phyloP scores from a whole-genome alignment of 2,113 vertebrate species.

The Ctenodactylus gundi region DNA sequence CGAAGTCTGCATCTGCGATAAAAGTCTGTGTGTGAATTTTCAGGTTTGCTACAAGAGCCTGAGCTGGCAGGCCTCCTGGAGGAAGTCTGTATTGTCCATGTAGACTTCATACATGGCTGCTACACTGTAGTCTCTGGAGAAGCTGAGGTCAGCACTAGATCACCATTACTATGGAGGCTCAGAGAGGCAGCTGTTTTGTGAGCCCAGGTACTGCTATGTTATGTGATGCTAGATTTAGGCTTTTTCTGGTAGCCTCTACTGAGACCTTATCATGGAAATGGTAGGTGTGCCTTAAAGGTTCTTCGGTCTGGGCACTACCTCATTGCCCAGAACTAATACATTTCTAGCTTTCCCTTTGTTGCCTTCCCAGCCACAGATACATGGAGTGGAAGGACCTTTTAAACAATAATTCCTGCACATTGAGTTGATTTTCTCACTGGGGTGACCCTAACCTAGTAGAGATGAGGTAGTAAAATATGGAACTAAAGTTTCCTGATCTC shows the following conservation, averaged over 20 bases:
- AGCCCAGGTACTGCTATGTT: background rate
- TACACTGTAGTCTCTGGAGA: background rate
- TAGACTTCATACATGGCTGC: rapidly evolving
- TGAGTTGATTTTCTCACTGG: background rate
- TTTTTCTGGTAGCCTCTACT: background rate
- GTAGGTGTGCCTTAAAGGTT: background rate
- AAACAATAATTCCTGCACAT: background rate
- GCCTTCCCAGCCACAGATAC: rapidly evolving
- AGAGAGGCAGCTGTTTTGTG: background rate
- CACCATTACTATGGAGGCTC: rapidly evolving
- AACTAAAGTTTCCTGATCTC: background rate
- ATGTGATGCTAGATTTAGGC: rapidly evolving
- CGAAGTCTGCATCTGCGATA: background rate
- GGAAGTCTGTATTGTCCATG: background rate
- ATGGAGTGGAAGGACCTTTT: background rate
- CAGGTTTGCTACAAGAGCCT: too few relatives aligned
- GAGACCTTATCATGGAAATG: background rate
- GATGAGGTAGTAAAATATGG: background rate
- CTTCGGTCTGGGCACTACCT: background rate
- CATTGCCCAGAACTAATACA: background rate
- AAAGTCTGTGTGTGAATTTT: background rate
- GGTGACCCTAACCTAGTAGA: background rate
- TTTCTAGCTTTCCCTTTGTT: rapidly evolving
- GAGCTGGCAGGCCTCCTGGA: background rate
- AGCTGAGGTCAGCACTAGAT: rapidly evolving